Conservation (phyloP, 2,888 invertebrate species). For the Caenorhabditis doughertyi region DNA sequence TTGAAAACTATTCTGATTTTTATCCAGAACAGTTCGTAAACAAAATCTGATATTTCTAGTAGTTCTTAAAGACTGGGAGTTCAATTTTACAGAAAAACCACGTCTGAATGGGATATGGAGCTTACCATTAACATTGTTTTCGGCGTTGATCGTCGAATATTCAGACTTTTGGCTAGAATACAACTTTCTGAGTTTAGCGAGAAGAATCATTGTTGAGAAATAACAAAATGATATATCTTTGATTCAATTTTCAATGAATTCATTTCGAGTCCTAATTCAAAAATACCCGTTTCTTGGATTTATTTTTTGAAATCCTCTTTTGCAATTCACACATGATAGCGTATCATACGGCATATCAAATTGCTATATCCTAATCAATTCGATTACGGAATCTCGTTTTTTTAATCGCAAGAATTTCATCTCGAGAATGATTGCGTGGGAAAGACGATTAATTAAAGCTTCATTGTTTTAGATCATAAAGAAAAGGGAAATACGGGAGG, state of each 20-base stretch:
- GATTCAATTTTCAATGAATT: not conserved
- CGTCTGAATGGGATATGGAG: no score
- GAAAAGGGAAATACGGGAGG: no score
- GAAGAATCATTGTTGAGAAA: conserved; percentile 8
- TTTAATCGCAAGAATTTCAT: conserved; percentile 2
- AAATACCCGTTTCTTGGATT: conserved; percentile 1
- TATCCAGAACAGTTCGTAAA: no score
- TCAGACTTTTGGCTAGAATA: not conserved
- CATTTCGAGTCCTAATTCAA: not conserved
- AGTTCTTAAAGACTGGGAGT: no score
- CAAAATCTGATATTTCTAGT: no score
- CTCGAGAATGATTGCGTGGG: not conserved
- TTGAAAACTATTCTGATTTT: not conserved
- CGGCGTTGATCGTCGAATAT: not conserved
- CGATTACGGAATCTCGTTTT: conserved; percentile 40
- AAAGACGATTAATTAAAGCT: no score
- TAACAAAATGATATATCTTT: not conserved
- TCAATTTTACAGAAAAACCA: no score
- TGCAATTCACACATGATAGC: not conserved
- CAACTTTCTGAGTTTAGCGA: conserved; percentile 20
- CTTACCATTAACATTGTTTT: conserved; percentile 7
- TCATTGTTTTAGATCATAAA: no score
- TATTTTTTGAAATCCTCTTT: conserved; percentile 16
- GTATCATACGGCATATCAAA: conserved; percentile 27
- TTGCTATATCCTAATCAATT: not conserved